Evolutionary conservation across 2,888 invertebrate species (phyloP), one percentile per base, ranked within the genome.

Genomic region (Pollenia griseotomentosa): DNA sequence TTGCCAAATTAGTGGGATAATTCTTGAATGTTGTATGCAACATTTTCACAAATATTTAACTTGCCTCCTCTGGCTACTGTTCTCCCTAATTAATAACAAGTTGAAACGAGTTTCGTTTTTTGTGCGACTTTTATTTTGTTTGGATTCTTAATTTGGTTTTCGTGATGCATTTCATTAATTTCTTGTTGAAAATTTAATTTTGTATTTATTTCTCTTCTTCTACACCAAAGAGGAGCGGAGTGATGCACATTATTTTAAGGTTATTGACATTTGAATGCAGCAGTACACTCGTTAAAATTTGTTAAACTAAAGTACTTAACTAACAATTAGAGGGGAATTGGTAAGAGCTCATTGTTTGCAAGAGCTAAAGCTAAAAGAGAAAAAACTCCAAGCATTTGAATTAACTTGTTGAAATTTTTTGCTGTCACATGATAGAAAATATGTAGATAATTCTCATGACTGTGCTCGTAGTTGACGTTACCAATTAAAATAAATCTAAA

Each of bases 61-160:
- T 73, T 68, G 61, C n/a, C 40, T 46, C 65, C 33, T 85, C 83
- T 87, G 78, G 88, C 88, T 88, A 85, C 89, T 89, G 88, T 88
- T 88, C 88, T 86, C 75, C 83, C 88, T 88, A 88, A 89, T 89
- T 88, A 89, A 88, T 89, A 88, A 85, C 80, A 83, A 85, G 83
- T 81, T 84, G 78, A 74, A 63, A 46, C 73, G n/a, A 23, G 14
- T 73, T 44, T 51, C 3, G 23, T 44, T 46, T 59, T 19, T 73
- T 57, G 42, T 51, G 2, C 11, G 40, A 55, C 48, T 83, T 83
- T n/a, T 23, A 44, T 83, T 44, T 40, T 77, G 55, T 77, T 77
- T 57, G 42, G 23, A 55, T 65, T 82, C 78, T 84, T 87, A 84
- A 84, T 87, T 33, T 84, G 87, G 78, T 82, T 82, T 87, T 87